Conservation (phyloP, 2,888 invertebrate species). For the Glaucopsyche alexis region DNA sequence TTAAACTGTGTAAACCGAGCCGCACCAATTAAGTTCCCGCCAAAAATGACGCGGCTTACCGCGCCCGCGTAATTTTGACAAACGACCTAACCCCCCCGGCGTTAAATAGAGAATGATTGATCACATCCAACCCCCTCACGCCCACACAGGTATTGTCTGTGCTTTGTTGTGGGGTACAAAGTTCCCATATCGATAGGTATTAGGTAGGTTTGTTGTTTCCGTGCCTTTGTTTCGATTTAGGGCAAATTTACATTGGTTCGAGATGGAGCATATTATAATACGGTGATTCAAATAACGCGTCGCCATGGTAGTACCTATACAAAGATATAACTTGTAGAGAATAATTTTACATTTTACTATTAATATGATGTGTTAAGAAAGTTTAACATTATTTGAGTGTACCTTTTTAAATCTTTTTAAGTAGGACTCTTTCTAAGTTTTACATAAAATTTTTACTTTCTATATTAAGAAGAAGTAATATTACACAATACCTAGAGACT, state of each 20-base stretch:
- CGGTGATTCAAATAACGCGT: too few relatives aligned
- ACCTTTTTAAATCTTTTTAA: too few relatives aligned
- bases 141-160: slow-evolving; percentile 16
- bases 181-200: too few relatives aligned
- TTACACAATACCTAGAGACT: too few relatives aligned
- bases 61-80: slow-evolving; percentile 73
- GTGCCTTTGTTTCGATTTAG: not conserved
- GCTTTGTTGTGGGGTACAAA: not conserved
- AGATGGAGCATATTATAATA: not conserved
- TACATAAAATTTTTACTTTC: too few relatives aligned
- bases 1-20: slow-evolving; percentile 78
- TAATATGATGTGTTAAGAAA: too few relatives aligned
- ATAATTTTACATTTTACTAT: too few relatives aligned
- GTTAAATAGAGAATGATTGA: slow-evolving; percentile 46
- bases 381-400: too few relatives aligned
- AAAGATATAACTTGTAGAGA: too few relatives aligned
- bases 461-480: too few relatives aligned
- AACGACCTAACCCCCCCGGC: slow-evolving; percentile 63
- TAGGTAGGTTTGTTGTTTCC: not conserved
- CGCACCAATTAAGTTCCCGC: slow-evolving; percentile 46
- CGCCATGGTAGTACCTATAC: too few relatives aligned
- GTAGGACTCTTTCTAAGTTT: too few relatives aligned
- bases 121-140: slow-evolving; percentile 24
- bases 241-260: not conserved
- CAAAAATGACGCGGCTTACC: slow-evolving; percentile 78